Evolutionary conservation across 2,888 invertebrate genomes (phyloP).

Genomic region (Sphaerolaimus hirsutus): DNA sequence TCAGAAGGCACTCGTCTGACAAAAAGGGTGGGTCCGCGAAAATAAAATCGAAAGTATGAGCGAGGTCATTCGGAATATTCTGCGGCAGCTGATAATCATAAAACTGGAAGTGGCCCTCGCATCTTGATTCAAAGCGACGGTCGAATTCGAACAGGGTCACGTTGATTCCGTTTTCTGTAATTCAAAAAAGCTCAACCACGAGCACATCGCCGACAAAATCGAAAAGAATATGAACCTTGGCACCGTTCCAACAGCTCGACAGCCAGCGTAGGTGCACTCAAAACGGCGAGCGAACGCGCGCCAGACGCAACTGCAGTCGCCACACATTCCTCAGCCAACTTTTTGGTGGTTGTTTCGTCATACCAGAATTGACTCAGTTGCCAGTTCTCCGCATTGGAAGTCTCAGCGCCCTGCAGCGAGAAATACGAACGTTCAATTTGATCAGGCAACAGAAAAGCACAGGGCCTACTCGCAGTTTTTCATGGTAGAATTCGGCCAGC

Average conservation of each 20-base stretch:
- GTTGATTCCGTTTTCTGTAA: constrained; percentile 7
- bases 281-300: background rate
- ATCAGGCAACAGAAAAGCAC: too few species aligned
- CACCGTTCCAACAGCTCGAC: background rate
- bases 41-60: constrained; percentile 45
- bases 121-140: constrained; percentile 41
- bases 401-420: too few species aligned
- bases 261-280: background rate
- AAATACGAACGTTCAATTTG: too few species aligned
- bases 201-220: too few species aligned
- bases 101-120: constrained; percentile 42
- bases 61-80: constrained; percentile 39
- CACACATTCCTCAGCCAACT: constrained; percentile 44
- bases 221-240: too few species aligned
- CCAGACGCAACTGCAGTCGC: constrained; percentile 28
- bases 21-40: constrained; percentile 84
- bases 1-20: constrained; percentile 65
- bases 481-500: too few species aligned
- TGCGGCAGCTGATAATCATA: constrained; percentile 58
- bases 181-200: too few species aligned
- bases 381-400: constrained; percentile 30
- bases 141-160: constrained; percentile 49
- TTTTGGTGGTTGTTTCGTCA: constrained; percentile 47
- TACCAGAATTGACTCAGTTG: constrained; percentile 98
- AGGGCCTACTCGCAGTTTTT: too few species aligned